phyloP scores from a whole-genome alignment of 1,140 invertebrate genomes.

The Grapholita molesta region DNA sequence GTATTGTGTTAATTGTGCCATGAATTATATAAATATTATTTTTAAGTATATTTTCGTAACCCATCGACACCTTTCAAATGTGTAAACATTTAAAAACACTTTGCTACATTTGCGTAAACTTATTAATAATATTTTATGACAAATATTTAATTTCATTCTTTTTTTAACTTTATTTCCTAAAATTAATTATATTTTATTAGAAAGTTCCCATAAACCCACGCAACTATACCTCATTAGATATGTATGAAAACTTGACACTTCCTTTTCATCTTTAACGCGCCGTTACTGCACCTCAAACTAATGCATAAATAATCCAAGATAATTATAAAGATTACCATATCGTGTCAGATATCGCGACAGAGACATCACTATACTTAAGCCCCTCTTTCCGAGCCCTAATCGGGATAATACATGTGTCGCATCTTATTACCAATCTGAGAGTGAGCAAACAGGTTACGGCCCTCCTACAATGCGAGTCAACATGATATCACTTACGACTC shows the following conservation, averaged over 20 bases:
- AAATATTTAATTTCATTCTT: too few species aligned
- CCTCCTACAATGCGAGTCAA: slow-evolving; percentile 53
- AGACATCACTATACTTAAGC: slow-evolving; percentile 59
- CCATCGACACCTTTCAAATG: too few species aligned
- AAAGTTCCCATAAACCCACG: too few species aligned
- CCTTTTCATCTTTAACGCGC: neutral
- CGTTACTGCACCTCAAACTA: neutral
- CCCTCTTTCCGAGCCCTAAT: slow-evolving; percentile 54
- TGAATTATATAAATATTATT: too few species aligned
- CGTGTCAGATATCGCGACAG: slow-evolving; percentile 16
- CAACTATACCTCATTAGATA: neutral
- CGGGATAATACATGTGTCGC: slow-evolving; percentile 72
- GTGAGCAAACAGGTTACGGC: slow-evolving; percentile 61
- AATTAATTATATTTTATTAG: too few species aligned
- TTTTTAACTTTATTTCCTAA: too few species aligned
- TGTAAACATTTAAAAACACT: too few species aligned
- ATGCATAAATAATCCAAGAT: slow-evolving; percentile 8
- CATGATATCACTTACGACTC: slow-evolving; percentile 62
- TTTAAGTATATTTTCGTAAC: too few species aligned
- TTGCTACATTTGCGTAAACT: too few species aligned
- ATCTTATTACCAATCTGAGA: slow-evolving; percentile 73
- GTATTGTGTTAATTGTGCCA: too few species aligned
- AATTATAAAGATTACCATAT: slow-evolving; percentile 14
- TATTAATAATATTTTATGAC: too few species aligned
- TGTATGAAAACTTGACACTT: neutral